Conservation (phyloP, 2,888 invertebrate genomes). For the Agrochola lychnidis region DNA sequence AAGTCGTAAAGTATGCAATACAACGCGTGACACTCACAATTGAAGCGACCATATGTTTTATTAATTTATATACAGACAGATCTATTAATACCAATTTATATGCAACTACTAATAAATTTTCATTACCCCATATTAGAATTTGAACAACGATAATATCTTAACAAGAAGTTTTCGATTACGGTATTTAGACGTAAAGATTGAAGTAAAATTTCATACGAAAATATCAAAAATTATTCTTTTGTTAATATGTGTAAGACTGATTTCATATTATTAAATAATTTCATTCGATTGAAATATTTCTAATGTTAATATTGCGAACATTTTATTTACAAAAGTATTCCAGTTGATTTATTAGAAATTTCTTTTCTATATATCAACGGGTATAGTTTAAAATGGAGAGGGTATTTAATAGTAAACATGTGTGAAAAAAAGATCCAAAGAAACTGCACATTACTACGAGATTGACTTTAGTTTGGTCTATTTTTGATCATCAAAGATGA, state of each 20-base stretch:
- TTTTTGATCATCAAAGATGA: not conserved
- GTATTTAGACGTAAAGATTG: conserved; percentile 27
- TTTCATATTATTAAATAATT: conserved; percentile 29
- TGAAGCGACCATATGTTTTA: conserved; percentile 14
- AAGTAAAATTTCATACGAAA: conserved; percentile 57
- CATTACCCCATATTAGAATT: conserved; percentile 54
- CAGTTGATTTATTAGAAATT: not conserved
- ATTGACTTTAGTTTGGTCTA: not conserved
- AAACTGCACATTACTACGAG: not conserved
- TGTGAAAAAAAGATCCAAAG: conserved; percentile 1
- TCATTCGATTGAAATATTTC: conserved; percentile 26
- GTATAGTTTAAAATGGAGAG: conserved; percentile 1
- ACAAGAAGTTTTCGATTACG: conserved; percentile 45
- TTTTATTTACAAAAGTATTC: conserved; percentile 58
- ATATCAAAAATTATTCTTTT: conserved; percentile 54
- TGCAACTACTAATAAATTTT: conserved; percentile 32
- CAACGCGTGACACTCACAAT: conserved; percentile 24
- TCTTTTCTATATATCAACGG: not conserved
- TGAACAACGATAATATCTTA: conserved; percentile 62
- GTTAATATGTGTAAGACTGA: conserved; percentile 24
- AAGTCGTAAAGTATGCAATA: conserved; percentile 10
- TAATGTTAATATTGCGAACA: conserved; percentile 38
- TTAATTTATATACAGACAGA: conserved; percentile 33
- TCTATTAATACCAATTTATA: conserved; percentile 32
- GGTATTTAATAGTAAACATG: not conserved